These are phyloP conservation scores for Onthophagus sagittarius DNA, from an alignment of 2,888 invertebrate genomes.

Conservation along the genomic window DNA sequence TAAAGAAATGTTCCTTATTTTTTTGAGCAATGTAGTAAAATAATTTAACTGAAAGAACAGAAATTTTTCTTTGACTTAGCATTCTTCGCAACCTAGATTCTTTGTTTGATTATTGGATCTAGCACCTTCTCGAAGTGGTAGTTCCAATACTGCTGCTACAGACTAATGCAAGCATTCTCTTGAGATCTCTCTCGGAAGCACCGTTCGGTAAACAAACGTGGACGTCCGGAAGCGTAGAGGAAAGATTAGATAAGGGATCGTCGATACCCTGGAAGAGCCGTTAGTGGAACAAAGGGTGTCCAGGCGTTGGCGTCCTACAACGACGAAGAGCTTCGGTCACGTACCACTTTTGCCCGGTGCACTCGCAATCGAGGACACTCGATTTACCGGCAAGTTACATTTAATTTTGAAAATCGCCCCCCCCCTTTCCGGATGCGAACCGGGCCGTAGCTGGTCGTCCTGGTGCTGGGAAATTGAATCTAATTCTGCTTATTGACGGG, in stretches of 20 bases:
- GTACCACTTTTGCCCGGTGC: conserved; percentile 1
- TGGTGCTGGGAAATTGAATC: conserved; percentile 6
- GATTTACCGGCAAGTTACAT: conserved; percentile 11
- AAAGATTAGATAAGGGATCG: neutral
- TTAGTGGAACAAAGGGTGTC: neutral
- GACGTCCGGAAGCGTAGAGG: neutral
- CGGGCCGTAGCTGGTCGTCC: neutral
- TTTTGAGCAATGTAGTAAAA: no score
- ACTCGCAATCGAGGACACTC: conserved; percentile 11
- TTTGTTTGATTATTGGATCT: neutral
- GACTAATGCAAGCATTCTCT: neutral
- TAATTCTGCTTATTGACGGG: conserved; percentile 5
- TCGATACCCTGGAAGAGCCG: neutral
- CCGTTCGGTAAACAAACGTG: neutral
- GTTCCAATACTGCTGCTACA: neutral
- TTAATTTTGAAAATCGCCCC: conserved; percentile 12
- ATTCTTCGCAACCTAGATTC: neutral
- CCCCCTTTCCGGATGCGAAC: neutral
- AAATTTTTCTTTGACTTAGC: neutral
- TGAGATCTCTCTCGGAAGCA: neutral
- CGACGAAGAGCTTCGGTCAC: neutral
- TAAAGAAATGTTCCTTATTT: no score
- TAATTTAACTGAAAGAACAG: neutral
- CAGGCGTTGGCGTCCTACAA: neutral
- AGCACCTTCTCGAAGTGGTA: neutral